Evolutionary conservation across 1,140 invertebrate species (phyloP), one percentile per base, ranked within the genome.

Genomic region (Nomia melanderi): DNA sequence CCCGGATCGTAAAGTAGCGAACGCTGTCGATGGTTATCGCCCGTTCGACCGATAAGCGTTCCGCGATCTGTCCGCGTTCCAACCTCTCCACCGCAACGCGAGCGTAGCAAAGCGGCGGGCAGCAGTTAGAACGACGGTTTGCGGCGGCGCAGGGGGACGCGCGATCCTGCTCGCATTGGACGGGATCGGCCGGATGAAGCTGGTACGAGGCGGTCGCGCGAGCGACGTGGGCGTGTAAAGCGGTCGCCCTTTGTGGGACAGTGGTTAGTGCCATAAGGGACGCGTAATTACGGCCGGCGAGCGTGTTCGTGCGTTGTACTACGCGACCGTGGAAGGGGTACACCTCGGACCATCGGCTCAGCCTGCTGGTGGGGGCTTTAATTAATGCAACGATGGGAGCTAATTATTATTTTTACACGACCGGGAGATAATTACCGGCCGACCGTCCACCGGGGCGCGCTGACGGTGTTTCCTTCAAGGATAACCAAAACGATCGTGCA

Each of bases 341-440:
- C n/a, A n/a, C n/a, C n/a, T n/a, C n/a, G 20, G 57, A 27, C 7
- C 23, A 12, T 3, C 11, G 29, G 9, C n/a, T n/a, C n/a, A n/a
- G n/a, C n/a, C 17, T n/a, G 31, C 20, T 73, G 27, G 67, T n/a
- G 33, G 60, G 65, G 63, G 53, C 62, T 85, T 88, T 88, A 89
- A 90, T 88, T 87, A 88, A 90, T 87, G 81, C 84, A 88, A 86
- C 81, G 83, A 81, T 78, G 77, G 79, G 62, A 86, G 88, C 79
- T 91, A 91, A 90, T 91, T 91, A 91, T 89, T 84, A 90, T 88
- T 91, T 91, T 91, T 91, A 88, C 87, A 88, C 87, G 77, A 62
- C 75, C 74, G 72, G 54, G 80, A 84, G 84, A 86, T 91, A 91
- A 91, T 89, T 89, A 89, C 87, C 80, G 76, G 7, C 70, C 25